Conservation (phyloP, 2,888 invertebrate genomes). For the Phyto melanocephala region DNA sequence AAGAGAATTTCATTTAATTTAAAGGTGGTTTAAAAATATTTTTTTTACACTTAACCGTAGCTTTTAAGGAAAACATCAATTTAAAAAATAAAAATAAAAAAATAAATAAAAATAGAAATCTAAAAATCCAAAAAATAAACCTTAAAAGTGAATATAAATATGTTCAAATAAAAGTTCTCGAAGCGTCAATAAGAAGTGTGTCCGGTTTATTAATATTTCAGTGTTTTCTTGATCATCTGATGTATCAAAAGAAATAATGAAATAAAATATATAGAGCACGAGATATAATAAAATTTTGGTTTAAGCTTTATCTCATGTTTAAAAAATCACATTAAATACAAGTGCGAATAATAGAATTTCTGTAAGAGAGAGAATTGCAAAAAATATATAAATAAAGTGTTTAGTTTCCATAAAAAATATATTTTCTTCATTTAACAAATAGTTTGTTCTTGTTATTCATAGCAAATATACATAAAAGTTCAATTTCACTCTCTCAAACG, state of each 20-base stretch:
- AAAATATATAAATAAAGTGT: slow-evolving; percentile 15
- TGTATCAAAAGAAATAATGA: background rate
- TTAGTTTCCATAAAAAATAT: slow-evolving; percentile 11
- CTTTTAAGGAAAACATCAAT: background rate
- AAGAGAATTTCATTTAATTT: no score
- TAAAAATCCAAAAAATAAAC: background rate
- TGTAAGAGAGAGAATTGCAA: background rate
- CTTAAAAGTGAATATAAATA: slow-evolving; percentile 11
- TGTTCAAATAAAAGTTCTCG: slow-evolving; percentile 46
- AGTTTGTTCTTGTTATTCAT: background rate
- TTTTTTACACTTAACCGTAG: no score
- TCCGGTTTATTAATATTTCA: slow-evolving; percentile 35
- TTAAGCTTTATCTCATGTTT: slow-evolving; percentile 11
- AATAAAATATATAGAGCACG: slow-evolving; percentile 21
- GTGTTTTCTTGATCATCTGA: slow-evolving; percentile 38
- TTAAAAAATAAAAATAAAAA: background rate
- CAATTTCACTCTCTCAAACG: slow-evolving; percentile 1
- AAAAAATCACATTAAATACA: background rate
- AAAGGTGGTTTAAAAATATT: no score
- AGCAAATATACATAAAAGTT: no score
- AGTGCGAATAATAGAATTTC: background rate
- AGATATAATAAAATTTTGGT: slow-evolving; percentile 10
- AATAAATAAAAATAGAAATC: background rate
- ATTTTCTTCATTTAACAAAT: slow-evolving; percentile 11
- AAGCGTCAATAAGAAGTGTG: slow-evolving; percentile 67